Evolutionary conservation across 1,140 invertebrate genomes (phyloP), one percentile per base, ranked within the genome.

Genomic region (Trichomalopsis sarcophagae): DNA sequence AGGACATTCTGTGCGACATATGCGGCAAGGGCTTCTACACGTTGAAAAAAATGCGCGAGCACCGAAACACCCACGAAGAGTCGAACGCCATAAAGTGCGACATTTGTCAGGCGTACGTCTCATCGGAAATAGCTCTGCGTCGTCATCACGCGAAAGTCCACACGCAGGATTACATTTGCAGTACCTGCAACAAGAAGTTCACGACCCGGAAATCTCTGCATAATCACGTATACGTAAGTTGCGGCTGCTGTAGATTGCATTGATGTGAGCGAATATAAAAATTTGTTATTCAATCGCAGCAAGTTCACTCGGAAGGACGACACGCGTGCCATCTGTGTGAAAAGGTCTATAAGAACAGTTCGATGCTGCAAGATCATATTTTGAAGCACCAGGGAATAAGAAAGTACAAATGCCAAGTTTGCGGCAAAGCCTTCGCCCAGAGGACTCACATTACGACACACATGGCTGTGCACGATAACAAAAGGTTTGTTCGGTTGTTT

Each of bases 311-410:
- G 10, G 87, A 86, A 13, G 90, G 88, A 17, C 89, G 89, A 33
- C 89, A 88, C 36, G 88, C 89, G 75, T 91, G 90, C 79, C 71
- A 80, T 21, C 13, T 89, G 2, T 91, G 90, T n/a, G 79, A 87
- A 10, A 91, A 90, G 40, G 85, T 88, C 6, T 91, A 91, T 66
- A 91, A 90, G 40, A 91, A 87, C 47, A 88, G 87, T 2, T 89
- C 90, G 55, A 90, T 91, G 27, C 40, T 91, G 5, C 90, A 91
- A 50, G 90, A 91, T 40, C 90, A 91, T 81, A 66, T 91, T 30
- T 73, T 91, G 3, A 91, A 91, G 23, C 90, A 91, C 23, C 83
- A 90, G 47, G 90, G 90, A 10, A 90, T 91, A 10, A 86, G 90
- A 77, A 90, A 91, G 50, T 91, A 91, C 40, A 90, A 89, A 78